Percentiles rank a stretch among this genome's conserved stretches.
These are phyloP conservation scores for Loxodonta africana DNA, from an alignment of 2,113 vertebrate species.

Conservation along the genomic window DNA sequence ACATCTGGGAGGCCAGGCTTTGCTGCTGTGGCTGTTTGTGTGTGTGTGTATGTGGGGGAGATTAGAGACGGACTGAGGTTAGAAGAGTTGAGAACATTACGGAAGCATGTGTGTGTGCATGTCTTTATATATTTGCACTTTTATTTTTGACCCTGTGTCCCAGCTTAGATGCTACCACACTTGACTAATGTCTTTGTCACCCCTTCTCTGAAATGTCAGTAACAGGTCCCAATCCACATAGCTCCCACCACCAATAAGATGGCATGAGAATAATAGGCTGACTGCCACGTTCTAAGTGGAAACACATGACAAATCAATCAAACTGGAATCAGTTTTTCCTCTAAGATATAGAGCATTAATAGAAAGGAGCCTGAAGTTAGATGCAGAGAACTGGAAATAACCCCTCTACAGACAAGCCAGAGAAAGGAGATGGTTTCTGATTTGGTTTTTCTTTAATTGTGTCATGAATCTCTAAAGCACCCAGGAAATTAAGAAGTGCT, in stretches of 20 bases:
- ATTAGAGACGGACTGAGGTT: background rate
- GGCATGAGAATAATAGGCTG: slow-evolving; percentile 28
- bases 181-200: slow-evolving; percentile 2
- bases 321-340: slow-evolving; percentile 33
- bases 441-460: background rate
- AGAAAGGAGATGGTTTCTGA: background rate
- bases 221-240: background rate
- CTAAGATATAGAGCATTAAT: background rate
- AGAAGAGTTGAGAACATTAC: slow-evolving; percentile 18
- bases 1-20: slow-evolving; percentile 1
- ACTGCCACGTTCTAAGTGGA: slow-evolving; percentile 52
- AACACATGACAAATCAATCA: slow-evolving; percentile 42
- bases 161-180: slow-evolving; percentile 16
- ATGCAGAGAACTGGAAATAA: slow-evolving; percentile 46
- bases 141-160: slow-evolving; percentile 44
- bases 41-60: background rate
- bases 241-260: slow-evolving; percentile 42
- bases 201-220: slow-evolving; percentile 36
- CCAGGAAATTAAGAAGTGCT: slow-evolving; percentile 33
- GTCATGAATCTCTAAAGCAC: slow-evolving; percentile 10
- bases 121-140: background rate
- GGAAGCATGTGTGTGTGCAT: background rate
- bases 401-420: background rate
- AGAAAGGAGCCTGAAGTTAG: background rate
- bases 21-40: slow-evolving; percentile 20